Percentiles rank a stretch among this genome's conserved stretches.
These are phyloP conservation scores for Ptilorrhoa leucosticta DNA, from an alignment of 2,113 vertebrate species.

Conservation along the genomic window DNA sequence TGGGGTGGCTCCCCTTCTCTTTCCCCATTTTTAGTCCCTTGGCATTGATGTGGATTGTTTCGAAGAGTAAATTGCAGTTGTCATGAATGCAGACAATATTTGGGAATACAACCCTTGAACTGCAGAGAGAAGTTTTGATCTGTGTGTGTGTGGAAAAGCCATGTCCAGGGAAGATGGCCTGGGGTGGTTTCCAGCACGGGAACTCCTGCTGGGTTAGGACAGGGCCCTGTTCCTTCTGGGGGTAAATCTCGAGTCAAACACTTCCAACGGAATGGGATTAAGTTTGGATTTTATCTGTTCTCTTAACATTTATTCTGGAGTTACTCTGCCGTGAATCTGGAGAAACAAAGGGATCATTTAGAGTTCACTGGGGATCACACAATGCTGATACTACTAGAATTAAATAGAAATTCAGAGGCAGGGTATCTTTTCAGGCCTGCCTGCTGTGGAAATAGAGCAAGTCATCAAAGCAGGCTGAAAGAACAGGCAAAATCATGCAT, in stretches of 20 bases:
- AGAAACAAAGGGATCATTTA: neutral
- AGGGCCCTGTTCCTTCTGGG: neutral
- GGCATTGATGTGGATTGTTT: neutral
- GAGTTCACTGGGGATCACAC: neutral
- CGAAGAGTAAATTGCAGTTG: neutral
- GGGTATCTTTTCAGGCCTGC: neutral
- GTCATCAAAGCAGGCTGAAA: neutral
- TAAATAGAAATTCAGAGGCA: neutral
- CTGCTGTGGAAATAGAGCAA: neutral
- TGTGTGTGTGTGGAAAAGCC: neutral
- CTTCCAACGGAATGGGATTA: neutral
- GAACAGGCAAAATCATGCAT: neutral
- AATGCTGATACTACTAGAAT: neutral
- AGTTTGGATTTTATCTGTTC: neutral
- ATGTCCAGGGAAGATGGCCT: fast-evolving
- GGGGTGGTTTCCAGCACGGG: neutral
- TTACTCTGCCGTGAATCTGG: neutral
- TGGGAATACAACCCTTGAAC: neutral
- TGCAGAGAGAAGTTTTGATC: neutral
- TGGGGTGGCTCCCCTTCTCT: neutral
- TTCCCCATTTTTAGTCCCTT: neutral
- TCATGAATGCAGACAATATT: neutral
- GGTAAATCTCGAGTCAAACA: neutral
- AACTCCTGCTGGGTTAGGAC: neutral
- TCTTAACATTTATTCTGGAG: neutral